Conservation (phyloP, 2,888 invertebrate species). For the Orchesellides sinensis region DNA sequence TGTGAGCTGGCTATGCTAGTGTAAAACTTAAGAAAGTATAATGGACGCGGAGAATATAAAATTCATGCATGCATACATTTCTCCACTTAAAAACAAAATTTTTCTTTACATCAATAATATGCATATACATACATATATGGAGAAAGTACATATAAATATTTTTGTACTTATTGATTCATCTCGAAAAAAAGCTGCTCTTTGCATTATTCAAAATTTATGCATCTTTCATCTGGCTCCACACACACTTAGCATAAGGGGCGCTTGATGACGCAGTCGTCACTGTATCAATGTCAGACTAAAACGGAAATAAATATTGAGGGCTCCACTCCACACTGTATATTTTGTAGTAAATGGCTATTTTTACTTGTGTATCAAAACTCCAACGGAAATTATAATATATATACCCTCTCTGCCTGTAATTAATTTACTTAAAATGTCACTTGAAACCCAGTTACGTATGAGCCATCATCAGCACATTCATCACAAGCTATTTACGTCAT, state of each 20-base stretch:
- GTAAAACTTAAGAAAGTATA: too few species aligned
- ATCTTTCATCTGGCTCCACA: conserved; percentile 39
- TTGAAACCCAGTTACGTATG: background rate
- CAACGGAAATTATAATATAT: background rate
- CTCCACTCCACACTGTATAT: background rate
- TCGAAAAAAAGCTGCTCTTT: conserved; percentile 64
- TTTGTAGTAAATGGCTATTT: too few species aligned
- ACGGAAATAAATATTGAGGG: too few species aligned
- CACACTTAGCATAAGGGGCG: too few species aligned
- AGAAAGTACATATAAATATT: too few species aligned
- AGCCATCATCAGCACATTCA: too few species aligned
- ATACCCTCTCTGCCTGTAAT: background rate
- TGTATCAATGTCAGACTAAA: too few species aligned
- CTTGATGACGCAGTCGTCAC: background rate
- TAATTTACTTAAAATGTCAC: conserved; percentile 1
- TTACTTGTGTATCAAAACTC: too few species aligned
- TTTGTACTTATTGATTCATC: conserved; percentile 73
- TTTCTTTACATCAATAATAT: background rate
- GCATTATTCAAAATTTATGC: conserved; percentile 73
- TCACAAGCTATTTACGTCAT: too few species aligned
- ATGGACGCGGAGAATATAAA: background rate
- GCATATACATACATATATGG: too few species aligned
- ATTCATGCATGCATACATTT: conserved; percentile 14
- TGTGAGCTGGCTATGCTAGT: background rate
- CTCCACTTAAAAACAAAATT: conserved; percentile 20